These are phyloP conservation scores for Lateolabrax maculatus DNA, from an alignment of 2,797 vertebrate genomes.

Conservation along the genomic window DNA sequence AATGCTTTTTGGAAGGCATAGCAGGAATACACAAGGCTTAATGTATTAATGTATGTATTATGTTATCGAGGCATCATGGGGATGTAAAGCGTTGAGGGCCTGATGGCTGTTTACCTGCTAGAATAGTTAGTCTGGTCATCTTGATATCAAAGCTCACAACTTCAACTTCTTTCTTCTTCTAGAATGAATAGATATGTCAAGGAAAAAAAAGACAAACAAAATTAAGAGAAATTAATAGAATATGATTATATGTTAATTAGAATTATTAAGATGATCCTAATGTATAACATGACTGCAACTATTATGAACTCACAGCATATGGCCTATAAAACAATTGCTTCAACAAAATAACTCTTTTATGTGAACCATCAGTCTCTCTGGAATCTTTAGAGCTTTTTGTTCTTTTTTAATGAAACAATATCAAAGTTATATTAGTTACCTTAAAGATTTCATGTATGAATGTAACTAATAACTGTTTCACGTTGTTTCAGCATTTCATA, in stretches of 20 bases:
- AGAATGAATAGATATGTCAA: not conserved
- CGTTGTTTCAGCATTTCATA: not conserved
- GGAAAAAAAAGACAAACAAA: not conserved
- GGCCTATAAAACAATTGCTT: not conserved
- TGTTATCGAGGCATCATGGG: not conserved
- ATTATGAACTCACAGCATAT: not conserved
- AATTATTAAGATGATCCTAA: not conserved
- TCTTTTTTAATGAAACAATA: not conserved
- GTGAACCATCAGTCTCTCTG: not conserved
- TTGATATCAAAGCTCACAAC: constrained; percentile 21
- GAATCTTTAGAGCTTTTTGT: not conserved
- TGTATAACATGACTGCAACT: not conserved
- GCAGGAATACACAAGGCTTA: too few species aligned
- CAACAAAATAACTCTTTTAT: not conserved
- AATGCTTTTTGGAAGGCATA: not conserved
- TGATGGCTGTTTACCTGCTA: constrained; percentile 70
- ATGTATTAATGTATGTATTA: too few species aligned
- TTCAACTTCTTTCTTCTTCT: constrained; percentile 14
- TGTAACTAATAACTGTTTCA: not conserved
- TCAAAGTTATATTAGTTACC: not conserved
- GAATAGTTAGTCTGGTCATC: constrained; percentile 74
- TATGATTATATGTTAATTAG: not conserved
- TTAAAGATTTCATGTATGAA: not conserved
- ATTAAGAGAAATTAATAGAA: too few species aligned
- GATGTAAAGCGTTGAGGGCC: not conserved